These are phyloP conservation scores for Gonatopus flavifemur DNA, from an alignment of 1,140 invertebrate species.

Conservation along the genomic window DNA sequence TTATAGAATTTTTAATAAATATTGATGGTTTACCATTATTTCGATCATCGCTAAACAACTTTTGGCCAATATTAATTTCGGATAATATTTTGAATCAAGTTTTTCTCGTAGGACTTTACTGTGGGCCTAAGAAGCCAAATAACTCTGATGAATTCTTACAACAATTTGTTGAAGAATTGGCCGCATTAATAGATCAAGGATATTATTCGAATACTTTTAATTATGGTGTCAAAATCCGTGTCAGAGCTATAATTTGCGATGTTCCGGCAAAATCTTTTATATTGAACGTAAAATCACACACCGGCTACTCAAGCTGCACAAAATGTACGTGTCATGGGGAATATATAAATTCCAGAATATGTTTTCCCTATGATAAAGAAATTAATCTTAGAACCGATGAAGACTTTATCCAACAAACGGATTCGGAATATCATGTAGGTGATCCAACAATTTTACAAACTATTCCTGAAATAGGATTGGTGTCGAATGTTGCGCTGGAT, in stretches of 20 bases:
- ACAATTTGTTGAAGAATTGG: slow-evolving; percentile 8
- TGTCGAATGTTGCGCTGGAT: slow-evolving; percentile 2
- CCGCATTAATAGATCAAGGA: slow-evolving; percentile 1
- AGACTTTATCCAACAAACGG: slow-evolving; percentile 1
- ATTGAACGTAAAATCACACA: no score
- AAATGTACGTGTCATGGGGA: not conserved
- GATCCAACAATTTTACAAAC: slow-evolving; percentile 5
- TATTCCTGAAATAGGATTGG: slow-evolving; percentile 2
- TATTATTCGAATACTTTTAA: slow-evolving; percentile 5
- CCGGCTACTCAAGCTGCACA: not conserved
- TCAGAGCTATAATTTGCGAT: no score
- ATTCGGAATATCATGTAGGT: slow-evolving; percentile 4
- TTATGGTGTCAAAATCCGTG: not conserved
- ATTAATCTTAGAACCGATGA: slow-evolving; percentile 6
- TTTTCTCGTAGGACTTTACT: slow-evolving; percentile 1
- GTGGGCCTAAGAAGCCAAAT: not conserved
- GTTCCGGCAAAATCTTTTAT: not conserved
- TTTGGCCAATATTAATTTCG: slow-evolving; percentile 7
- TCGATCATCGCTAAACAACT: slow-evolving; percentile 1
- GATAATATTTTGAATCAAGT: slow-evolving; percentile 7
- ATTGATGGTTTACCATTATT: slow-evolving; percentile 5
- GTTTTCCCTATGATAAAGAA: slow-evolving; percentile 3
- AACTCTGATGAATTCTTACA: slow-evolving; percentile 6
- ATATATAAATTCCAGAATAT: not conserved
- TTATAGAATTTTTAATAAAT: no score